phyloP scores from a whole-genome alignment of 2,888 invertebrate genomes.

The Phytoseiulus persimilis region DNA sequence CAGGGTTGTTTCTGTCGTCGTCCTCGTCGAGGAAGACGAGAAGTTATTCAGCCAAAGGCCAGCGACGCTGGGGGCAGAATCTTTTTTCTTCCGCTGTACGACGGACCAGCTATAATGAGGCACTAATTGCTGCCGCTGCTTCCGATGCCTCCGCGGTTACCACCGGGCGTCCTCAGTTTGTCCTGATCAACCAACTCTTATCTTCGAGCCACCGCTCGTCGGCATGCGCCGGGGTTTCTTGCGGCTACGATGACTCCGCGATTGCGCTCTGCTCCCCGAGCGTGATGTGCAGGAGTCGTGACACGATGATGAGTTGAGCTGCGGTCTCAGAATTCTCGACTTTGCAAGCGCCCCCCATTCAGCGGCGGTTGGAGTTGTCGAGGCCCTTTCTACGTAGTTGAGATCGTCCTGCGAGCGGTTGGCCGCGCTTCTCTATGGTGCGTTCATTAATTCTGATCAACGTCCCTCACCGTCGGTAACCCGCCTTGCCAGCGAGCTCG shows the following conservation, averaged over 20 bases:
- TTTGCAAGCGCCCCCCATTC: neutral
- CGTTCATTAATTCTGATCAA: slow-evolving; percentile 5
- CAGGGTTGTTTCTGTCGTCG: neutral
- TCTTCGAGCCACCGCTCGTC: neutral
- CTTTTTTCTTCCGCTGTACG: neutral
- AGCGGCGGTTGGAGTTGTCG: neutral
- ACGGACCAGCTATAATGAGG: neutral
- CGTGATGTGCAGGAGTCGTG: too few relatives aligned
- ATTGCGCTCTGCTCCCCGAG: too few relatives aligned
- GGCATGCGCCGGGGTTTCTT: neutral
- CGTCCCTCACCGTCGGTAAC: neutral
- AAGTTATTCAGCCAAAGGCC: neutral
- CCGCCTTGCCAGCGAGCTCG: neutral
- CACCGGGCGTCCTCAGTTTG: neutral
- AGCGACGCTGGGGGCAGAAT: neutral
- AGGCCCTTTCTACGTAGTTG: neutral
- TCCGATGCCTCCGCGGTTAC: neutral
- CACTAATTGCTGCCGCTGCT: neutral
- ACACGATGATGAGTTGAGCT: too few relatives aligned
- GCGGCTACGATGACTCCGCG: too few relatives aligned
- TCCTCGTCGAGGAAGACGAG: neutral
- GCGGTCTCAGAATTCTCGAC: too few relatives aligned
- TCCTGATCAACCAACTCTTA: neutral
- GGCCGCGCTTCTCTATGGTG: neutral
- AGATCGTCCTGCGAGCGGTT: neutral